Evolutionary conservation across 2,888 invertebrate genomes (phyloP).

Genomic region (Endotricha flammealis): DNA sequence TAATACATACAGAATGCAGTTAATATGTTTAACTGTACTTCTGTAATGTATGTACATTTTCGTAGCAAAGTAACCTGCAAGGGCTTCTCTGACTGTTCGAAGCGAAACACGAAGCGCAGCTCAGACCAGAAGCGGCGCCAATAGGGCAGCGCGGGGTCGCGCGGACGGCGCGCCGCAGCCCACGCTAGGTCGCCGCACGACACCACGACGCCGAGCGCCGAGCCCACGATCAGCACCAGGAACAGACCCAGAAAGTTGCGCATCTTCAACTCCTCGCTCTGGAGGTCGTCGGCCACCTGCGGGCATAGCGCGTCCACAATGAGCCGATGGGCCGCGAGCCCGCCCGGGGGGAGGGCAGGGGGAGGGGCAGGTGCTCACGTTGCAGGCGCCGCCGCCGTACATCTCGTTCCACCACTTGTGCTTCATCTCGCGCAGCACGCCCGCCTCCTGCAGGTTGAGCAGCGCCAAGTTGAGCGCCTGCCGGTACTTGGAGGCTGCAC

Average conservation of each 20-base stretch:
- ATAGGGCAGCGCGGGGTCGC: conserved; percentile 35
- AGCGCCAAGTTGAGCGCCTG: conserved; percentile 89
- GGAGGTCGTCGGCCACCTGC: conserved; percentile 47
- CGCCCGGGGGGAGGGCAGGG: not conserved
- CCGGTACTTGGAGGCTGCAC: conserved; percentile 84
- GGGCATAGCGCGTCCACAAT: not conserved
- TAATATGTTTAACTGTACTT: too few species aligned
- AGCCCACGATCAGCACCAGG: conserved; percentile 84
- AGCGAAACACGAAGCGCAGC: conserved; percentile 62
- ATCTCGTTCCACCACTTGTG: conserved; percentile 95
- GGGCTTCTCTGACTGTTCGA: conserved; percentile 56
- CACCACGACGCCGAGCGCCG: conserved; percentile 79
- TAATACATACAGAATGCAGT: too few species aligned
- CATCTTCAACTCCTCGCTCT: conserved; percentile 72
- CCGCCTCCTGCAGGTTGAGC: conserved; percentile 90
- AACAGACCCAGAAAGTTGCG: conserved; percentile 90
- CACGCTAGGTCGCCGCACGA: conserved; percentile 80
- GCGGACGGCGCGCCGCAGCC: conserved; percentile 41
- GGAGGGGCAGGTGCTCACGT: conserved; percentile 50
- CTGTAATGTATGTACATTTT: too few species aligned
- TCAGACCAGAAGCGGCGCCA: conserved; percentile 43
- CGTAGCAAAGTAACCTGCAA: conserved; percentile 35
- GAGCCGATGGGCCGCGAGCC: not conserved
- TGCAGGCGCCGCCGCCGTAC: conserved; percentile 85
- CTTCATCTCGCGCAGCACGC: conserved; percentile 86